A percentile compares a stretch with the other conserved stretches of the same genome.
Conservation (phyloP, 2,888 invertebrate genomes). For the Agrochola lota region DNA sequence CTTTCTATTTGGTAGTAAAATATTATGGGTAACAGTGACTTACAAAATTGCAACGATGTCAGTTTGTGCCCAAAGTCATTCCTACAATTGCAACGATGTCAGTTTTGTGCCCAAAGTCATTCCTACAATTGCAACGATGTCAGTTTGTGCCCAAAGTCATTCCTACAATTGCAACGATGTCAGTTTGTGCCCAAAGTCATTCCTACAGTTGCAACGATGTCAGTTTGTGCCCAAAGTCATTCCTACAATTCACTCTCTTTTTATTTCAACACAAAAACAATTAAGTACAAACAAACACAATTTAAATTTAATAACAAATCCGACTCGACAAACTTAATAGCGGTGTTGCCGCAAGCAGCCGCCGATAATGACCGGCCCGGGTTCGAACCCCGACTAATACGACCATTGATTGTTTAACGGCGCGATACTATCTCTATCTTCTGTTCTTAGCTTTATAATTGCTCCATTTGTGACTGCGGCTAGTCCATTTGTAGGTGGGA, state of each 20-base stretch:
- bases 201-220: too few species aligned
- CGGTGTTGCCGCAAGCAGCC: constrained; percentile 59
- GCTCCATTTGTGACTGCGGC: constrained; percentile 66
- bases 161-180: background rate
- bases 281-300: constrained; percentile 8
- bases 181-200: too few species aligned
- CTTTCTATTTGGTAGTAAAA: background rate
- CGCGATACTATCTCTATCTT: constrained; percentile 60
- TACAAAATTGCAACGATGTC: background rate
- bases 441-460: constrained; percentile 66
- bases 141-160: too few species aligned
- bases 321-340: constrained; percentile 45
- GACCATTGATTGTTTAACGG: constrained; percentile 64
- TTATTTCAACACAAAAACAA: background rate
- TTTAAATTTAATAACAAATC: constrained; percentile 53
- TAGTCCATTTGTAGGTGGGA: constrained; percentile 57
- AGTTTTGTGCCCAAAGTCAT: too few species aligned
- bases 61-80: too few species aligned
- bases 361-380: constrained; percentile 65
- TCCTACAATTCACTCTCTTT: background rate
- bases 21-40: background rate
- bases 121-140: background rate
- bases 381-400: constrained; percentile 70
- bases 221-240: background rate
- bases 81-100: too few species aligned